Conservation (phyloP, 2,113 vertebrate species). For the Edolisoma coerulescens region DNA sequence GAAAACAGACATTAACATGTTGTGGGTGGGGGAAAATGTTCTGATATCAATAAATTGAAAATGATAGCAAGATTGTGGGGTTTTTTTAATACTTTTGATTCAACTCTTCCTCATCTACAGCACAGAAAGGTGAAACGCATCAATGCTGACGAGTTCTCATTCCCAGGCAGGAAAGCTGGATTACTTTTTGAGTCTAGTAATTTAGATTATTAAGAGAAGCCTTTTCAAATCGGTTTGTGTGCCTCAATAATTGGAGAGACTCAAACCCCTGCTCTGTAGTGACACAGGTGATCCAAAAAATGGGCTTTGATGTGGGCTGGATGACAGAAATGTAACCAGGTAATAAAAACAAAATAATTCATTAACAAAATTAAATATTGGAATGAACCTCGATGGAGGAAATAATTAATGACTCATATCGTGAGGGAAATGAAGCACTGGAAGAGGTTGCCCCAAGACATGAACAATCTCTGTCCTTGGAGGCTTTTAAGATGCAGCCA, state of each 20-base stretch:
- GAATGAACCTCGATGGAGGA: not conserved
- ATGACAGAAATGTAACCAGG: not conserved
- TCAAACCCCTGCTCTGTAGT: not conserved
- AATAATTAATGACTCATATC: not conserved
- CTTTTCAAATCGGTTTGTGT: not conserved
- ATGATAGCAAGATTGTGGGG: fast-evolving
- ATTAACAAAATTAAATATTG: not conserved
- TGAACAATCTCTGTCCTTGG: not conserved
- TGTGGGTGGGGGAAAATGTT: not conserved
- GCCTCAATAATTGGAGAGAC: not conserved
- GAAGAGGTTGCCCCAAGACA: not conserved
- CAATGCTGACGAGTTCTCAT: not conserved
- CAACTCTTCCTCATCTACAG: not conserved
- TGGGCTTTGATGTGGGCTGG: not conserved
- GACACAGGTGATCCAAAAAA: not conserved
- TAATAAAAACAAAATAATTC: not conserved
- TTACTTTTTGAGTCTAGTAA: not conserved
- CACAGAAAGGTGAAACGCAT: not conserved
- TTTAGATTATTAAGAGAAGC: not conserved
- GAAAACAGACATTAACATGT: not conserved
- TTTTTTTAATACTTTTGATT: not conserved
- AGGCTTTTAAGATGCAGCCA: not conserved
- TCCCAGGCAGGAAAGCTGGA: not conserved
- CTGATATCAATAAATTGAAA: not conserved
- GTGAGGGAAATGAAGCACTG: not conserved